Conservation (phyloP, 2,113 vertebrate species). For the Nesoenas mayeri region DNA sequence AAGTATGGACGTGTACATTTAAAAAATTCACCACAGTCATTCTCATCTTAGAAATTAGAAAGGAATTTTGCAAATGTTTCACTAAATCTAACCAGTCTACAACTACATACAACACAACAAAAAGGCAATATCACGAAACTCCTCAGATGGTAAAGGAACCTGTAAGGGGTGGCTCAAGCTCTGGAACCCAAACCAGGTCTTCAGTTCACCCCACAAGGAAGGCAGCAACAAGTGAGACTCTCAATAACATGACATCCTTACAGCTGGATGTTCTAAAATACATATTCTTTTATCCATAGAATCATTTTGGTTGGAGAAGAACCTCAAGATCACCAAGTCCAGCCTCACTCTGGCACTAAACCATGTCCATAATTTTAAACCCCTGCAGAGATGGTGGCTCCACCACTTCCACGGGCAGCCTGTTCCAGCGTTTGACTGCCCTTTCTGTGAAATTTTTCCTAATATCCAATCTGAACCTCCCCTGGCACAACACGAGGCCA, state of each 20-base stretch:
- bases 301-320: no score
- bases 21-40: background rate
- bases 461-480: no score
- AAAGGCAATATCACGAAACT: background rate
- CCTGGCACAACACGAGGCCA: no score
- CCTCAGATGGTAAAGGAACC: background rate
- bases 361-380: no score
- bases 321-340: no score
- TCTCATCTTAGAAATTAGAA: background rate
- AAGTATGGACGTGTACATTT: background rate
- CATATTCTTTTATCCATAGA: background rate
- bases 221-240: background rate
- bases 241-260: accelerated
- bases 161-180: accelerated
- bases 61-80: background rate
- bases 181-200: background rate
- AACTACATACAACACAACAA: background rate
- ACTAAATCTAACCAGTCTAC: background rate
- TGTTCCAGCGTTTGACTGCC: no score
- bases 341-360: no score
- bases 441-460: no score
- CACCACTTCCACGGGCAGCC: no score
- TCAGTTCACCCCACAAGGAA: background rate
- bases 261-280: background rate
- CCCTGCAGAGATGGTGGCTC: no score